These are phyloP conservation scores for Siderastrea siderea DNA, from an alignment of 92 coral and sea anemone genomes.

Conservation along the genomic window DNA sequence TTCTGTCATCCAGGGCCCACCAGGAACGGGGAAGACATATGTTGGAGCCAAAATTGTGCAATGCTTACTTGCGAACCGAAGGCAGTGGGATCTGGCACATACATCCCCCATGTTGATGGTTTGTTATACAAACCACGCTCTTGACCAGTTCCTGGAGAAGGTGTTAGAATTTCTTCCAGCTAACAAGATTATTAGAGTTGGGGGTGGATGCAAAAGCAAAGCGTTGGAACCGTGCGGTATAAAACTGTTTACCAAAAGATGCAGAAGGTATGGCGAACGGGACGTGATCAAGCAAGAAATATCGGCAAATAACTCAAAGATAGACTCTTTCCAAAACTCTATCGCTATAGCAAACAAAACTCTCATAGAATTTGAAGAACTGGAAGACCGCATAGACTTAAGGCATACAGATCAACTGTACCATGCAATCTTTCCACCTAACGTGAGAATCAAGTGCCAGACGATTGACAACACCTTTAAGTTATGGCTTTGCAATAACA, in stretches of 20 bases:
- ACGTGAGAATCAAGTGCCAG: background rate
- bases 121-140: slow-evolving; percentile 86
- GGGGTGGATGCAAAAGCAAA: slow-evolving; percentile 80
- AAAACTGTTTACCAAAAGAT: slow-evolving; percentile 8
- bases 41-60: slow-evolving; percentile 81
- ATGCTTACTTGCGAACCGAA: slow-evolving; percentile 54
- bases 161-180: slow-evolving; percentile 53
- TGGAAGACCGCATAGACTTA: slow-evolving; percentile 32
- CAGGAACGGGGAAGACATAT: slow-evolving; percentile 87
- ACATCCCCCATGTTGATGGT: slow-evolving; percentile 89
- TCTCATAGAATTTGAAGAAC: background rate
- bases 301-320: too few relatives aligned
- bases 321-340: background rate
- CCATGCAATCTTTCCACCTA: background rate
- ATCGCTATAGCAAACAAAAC: background rate
- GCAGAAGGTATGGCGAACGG: background rate
- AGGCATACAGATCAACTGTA: slow-evolving; percentile 38
- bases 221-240: slow-evolving; percentile 34
- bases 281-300: too few relatives aligned
- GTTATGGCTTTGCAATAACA: slow-evolving; percentile 33
- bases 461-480: background rate
- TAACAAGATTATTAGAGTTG: slow-evolving; percentile 70
- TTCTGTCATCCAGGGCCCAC: slow-evolving; percentile 89
- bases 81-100: too few relatives aligned
- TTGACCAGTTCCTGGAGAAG: slow-evolving; percentile 86